These are phyloP conservation scores for Sinohyriopsis cumingii DNA, from an alignment of 2,888 invertebrate species.

Conservation along the genomic window DNA sequence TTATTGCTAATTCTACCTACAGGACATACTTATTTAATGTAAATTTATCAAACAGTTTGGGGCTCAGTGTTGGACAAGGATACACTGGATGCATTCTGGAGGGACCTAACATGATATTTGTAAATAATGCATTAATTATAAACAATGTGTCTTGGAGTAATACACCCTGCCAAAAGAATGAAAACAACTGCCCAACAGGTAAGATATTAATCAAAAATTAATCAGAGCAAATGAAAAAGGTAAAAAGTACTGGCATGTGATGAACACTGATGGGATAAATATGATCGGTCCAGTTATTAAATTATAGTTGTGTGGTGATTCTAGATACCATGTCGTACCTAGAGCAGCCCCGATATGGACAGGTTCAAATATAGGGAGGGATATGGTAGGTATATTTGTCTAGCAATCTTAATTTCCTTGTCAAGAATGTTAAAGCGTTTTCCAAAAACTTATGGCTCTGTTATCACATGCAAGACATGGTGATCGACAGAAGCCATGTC, in stretches of 20 bases:
- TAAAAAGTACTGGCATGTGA: background rate
- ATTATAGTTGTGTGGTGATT: too few species aligned
- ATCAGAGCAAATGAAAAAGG: background rate
- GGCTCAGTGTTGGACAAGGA: constrained; percentile 37
- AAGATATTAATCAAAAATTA: constrained; percentile 5
- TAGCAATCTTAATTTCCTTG: too few species aligned
- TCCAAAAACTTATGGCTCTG: too few species aligned
- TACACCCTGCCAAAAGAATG: constrained; percentile 26
- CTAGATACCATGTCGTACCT: too few species aligned
- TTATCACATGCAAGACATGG: too few species aligned
- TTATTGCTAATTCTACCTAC: constrained; percentile 44
- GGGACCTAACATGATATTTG: constrained; percentile 47
- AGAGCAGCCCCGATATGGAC: too few species aligned
- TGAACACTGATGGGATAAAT: background rate
- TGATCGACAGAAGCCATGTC: too few species aligned
- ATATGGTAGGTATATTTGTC: too few species aligned
- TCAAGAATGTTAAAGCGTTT: too few species aligned
- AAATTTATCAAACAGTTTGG: constrained; percentile 30
- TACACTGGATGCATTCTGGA: constrained; percentile 49
- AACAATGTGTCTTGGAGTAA: constrained; percentile 39
- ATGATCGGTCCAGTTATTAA: too few species aligned
- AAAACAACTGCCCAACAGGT: constrained; percentile 29
- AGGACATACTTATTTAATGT: constrained; percentile 34
- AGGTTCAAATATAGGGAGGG: too few species aligned
- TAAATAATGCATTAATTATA: constrained; percentile 14